Percentiles rank a stretch among this genome's conserved stretches.
Conservation (phyloP, 2,797 vertebrate genomes). For the Sebastes steindachneri region DNA sequence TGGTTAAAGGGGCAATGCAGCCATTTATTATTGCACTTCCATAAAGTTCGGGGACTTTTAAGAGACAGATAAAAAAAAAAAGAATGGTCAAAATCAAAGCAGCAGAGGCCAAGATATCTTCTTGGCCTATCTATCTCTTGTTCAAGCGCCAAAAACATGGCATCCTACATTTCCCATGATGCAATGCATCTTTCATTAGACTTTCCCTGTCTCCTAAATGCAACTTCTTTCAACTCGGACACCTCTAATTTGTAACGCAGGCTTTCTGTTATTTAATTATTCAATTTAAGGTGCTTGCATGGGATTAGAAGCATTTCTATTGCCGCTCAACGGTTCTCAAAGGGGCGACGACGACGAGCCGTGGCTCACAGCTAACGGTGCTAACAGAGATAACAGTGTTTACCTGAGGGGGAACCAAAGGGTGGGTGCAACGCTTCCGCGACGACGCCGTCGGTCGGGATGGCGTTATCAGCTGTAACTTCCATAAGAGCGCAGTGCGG, state of each 20-base stretch:
- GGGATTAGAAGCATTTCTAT: too few relatives aligned
- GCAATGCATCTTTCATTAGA: neutral
- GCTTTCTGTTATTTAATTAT: neutral
- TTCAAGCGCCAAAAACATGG: neutral
- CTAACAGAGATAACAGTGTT: too few relatives aligned
- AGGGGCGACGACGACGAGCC: too few relatives aligned
- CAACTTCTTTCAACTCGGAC: neutral
- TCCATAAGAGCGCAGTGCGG: too few relatives aligned
- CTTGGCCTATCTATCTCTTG: too few relatives aligned
- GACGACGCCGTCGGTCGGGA: too few relatives aligned
- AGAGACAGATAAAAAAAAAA: neutral
- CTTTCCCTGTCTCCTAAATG: neutral
- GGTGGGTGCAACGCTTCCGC: too few relatives aligned
- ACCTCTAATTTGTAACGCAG: neutral
- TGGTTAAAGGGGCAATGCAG: slow-evolving; percentile 2
- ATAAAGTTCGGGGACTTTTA: neutral
- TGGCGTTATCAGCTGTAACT: too few relatives aligned
- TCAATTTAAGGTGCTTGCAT: neutral
- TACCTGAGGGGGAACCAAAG: too few relatives aligned
- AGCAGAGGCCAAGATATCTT: neutral
- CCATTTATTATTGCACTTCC: neutral
- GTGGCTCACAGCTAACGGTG: too few relatives aligned
- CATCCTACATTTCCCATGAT: neutral
- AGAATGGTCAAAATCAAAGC: neutral
- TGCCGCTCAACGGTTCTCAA: too few relatives aligned